Percentiles rank a stretch among this genome's conserved stretches.
Evolutionary conservation across 2,888 invertebrate genomes (phyloP).

Genomic region (Cantharis flavilabris): DNA sequence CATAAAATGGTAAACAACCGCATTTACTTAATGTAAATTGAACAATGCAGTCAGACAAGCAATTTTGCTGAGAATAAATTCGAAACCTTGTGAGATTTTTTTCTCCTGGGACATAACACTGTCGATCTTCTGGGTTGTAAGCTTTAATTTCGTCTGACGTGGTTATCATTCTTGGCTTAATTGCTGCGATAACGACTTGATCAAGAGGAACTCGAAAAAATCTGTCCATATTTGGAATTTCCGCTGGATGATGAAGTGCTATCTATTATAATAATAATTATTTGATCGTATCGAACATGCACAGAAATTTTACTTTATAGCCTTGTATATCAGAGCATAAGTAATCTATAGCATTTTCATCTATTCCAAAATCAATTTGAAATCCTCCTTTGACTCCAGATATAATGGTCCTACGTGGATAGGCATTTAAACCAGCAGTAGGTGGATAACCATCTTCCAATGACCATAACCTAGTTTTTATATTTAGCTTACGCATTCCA

Average conservation of each 20-base stretch:
- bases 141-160: conserved; percentile 67
- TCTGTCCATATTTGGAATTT: conserved; percentile 67
- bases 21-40: conserved; percentile 63
- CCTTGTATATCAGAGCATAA: conserved; percentile 8
- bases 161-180: conserved; percentile 74
- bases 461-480: background rate
- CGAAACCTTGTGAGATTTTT: conserved; percentile 66
- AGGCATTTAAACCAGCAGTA: background rate
- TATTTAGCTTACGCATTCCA: background rate
- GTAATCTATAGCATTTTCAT: background rate
- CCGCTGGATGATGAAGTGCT: conserved; percentile 68
- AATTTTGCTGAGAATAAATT: conserved; percentile 72
- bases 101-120: conserved; percentile 70
- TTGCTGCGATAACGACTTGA: conserved; percentile 69
- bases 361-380: background rate
- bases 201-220: conserved; percentile 71
- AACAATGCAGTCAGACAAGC: conserved; percentile 71
- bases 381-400: conserved; percentile 8
- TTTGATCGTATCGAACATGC: background rate
- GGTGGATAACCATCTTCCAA: conserved; percentile 10
- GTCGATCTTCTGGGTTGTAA: conserved; percentile 65
- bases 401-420: conserved; percentile 2
- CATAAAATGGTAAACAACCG: conserved; percentile 61
- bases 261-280: conserved; percentile 54
- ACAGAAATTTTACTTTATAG: conserved; percentile 3